phyloP scores from a whole-genome alignment of 1,140 invertebrate species.

The Muscidifurax raptorellus region DNA sequence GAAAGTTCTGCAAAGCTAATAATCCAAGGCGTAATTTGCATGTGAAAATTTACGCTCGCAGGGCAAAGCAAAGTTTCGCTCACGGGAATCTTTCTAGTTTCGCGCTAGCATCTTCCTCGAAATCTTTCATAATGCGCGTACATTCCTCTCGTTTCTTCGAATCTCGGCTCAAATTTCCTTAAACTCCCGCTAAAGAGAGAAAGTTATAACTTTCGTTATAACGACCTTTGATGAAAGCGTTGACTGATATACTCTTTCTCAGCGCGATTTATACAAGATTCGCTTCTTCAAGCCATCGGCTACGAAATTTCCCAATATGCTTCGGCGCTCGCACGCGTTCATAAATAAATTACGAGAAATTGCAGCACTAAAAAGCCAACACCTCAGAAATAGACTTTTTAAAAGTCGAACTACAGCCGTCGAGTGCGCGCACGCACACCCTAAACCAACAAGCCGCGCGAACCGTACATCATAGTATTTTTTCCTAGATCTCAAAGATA shows the following conservation, averaged over 20 bases:
- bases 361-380: too few species aligned
- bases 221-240: background rate
- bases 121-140: background rate
- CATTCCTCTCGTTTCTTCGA: background rate
- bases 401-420: background rate
- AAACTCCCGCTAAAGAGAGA: background rate
- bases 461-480: background rate
- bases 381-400: background rate
- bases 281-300: too few species aligned
- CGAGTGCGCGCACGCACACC: background rate
- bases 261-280: too few species aligned
- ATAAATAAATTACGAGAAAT: too few species aligned
- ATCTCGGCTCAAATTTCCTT: background rate
- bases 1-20: background rate
- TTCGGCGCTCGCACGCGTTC: too few species aligned
- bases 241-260: background rate
- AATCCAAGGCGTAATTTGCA: background rate
- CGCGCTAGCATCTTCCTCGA: background rate
- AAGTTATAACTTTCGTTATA: background rate
- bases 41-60: background rate
- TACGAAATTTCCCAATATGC: too few species aligned
- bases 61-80: background rate
- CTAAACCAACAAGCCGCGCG: background rate
- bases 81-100: background rate
- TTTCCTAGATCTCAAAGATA: conserved; percentile 31